Conservation (phyloP, 1,140 invertebrate species). For the Hesperophylax magnus region DNA sequence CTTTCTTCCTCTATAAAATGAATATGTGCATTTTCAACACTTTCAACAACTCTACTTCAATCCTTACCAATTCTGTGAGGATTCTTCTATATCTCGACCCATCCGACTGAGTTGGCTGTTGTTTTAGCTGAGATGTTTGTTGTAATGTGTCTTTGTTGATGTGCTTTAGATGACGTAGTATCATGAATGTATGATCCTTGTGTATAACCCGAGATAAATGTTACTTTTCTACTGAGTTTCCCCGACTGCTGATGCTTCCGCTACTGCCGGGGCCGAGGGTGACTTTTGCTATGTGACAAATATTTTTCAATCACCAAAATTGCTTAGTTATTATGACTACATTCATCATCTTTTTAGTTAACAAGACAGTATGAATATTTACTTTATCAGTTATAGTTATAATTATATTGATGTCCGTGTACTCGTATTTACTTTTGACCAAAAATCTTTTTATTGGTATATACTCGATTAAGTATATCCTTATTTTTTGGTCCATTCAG, state of each 20-base stretch:
- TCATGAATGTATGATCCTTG: not conserved
- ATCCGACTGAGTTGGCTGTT: not conserved
- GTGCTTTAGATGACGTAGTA: slow-evolving; percentile 41
- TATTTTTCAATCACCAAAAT: not conserved
- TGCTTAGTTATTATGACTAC: too few relatives aligned
- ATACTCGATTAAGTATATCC: too few relatives aligned
- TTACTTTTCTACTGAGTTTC: slow-evolving; percentile 58
- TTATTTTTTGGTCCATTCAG: too few relatives aligned
- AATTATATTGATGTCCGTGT: too few relatives aligned
- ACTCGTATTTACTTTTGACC: too few relatives aligned
- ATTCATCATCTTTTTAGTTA: too few relatives aligned
- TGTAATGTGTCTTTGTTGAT: slow-evolving; percentile 27
- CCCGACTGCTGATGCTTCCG: slow-evolving; percentile 50
- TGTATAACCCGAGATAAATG: slow-evolving; percentile 28
- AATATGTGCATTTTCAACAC: not conserved
- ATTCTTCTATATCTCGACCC: not conserved
- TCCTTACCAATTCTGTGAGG: not conserved
- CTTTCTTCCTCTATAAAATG: not conserved
- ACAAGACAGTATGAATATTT: too few relatives aligned
- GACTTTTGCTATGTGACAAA: slow-evolving; percentile 12
- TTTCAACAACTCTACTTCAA: not conserved
- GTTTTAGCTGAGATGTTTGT: slow-evolving; percentile 32
- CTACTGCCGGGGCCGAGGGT: slow-evolving; percentile 9
- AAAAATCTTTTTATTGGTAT: too few relatives aligned
- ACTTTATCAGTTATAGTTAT: too few relatives aligned